Base-by-base conservation (phyloP, 2,797 vertebrate species). In the Hapalemur alaotrensis region DNA sequence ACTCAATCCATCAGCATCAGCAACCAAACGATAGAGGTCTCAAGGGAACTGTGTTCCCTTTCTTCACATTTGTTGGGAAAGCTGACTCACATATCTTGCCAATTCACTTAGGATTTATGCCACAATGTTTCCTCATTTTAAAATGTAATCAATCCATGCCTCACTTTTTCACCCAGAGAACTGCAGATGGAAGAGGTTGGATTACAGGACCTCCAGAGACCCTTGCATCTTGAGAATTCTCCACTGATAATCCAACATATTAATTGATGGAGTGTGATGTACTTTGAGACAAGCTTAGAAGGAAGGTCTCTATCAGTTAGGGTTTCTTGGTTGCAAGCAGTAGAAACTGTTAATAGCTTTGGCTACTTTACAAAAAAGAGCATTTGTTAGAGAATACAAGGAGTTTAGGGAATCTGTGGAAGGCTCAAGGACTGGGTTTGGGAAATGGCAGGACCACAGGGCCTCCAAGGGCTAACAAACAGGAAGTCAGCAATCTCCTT, bases 51-150 rank as follows among this genome's bases (percentile, higher is more conserved):
- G 48, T 57, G 69, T 38, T 83, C 76, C 20, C 43, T 76, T 81
- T 82, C 87, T 82, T 75, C 22, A 23, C 32, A 25, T 80, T 93
- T 61, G 5, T 54, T 81, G 57, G 72, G 17, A 85, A 81, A 78
- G 43, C 41, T 96, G 95, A 94, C 30, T 96, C 93, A 65, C n/a
- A 25, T 12, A 70, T 91, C 75, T 93, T 82, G 54, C 30, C 43
- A 89, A 82, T 73, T 96, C 82, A 80, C 32, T 72, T 97, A 83
- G 80, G 57, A 83, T 96, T 90, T 93, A 83, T 35, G 38, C 28
- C 54, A 87, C 54, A 82, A 22, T 50, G n/a, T 48, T 84, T 69
- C 76, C 75, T 80, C 41, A 35, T 73, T 82, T 81, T 50, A 78
- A 81, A 87, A 52, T 32, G 6, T 79, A 70, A 88, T 85, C n/a